phyloP scores from a whole-genome alignment of 2,888 invertebrate genomes.

The Hoplodrina ambigua region DNA sequence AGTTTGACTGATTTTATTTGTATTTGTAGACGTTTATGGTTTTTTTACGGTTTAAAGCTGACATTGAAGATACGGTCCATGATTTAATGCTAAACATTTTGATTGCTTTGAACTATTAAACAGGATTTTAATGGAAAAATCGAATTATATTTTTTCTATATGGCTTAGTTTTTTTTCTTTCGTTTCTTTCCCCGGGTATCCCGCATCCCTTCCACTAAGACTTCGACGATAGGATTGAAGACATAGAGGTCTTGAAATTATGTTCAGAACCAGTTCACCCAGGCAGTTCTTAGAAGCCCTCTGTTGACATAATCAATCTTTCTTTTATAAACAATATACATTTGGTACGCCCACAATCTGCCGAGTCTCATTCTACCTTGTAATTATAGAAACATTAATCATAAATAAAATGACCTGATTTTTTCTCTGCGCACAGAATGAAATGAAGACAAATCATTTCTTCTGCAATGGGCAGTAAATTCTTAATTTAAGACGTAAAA shows the following conservation, averaged over 20 bases:
- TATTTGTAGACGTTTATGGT: conserved; percentile 11
- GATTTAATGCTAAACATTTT: conserved; percentile 28
- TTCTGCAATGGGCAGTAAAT: conserved; percentile 41
- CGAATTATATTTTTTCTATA: neutral
- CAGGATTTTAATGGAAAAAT: neutral
- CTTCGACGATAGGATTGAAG: conserved; percentile 19
- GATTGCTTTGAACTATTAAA: neutral
- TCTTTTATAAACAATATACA: conserved; percentile 46
- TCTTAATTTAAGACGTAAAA: conserved; percentile 40
- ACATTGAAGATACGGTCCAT: conserved; percentile 14
- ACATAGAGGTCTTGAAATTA: conserved; percentile 24
- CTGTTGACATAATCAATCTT: conserved; percentile 42
- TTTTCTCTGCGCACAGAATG: conserved; percentile 34
- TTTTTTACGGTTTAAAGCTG: conserved; percentile 21
- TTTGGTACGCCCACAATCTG: conserved; percentile 32
- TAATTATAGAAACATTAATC: conserved; percentile 63
- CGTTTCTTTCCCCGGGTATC: conserved; percentile 6
- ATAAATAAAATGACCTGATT: conserved; percentile 50
- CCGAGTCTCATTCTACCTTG: conserved; percentile 43
- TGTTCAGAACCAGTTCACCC: neutral
- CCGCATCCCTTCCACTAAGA: conserved; percentile 17
- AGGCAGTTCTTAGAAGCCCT: conserved; percentile 35
- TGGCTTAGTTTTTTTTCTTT: conserved; percentile 7
- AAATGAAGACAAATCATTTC: conserved; percentile 55
- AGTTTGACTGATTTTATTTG: conserved; percentile 30